Percentiles rank a stretch among this genome's conserved stretches.
Evolutionary conservation across 2,113 vertebrate genomes (phyloP).

Genomic region (Calidris pygmaea): DNA sequence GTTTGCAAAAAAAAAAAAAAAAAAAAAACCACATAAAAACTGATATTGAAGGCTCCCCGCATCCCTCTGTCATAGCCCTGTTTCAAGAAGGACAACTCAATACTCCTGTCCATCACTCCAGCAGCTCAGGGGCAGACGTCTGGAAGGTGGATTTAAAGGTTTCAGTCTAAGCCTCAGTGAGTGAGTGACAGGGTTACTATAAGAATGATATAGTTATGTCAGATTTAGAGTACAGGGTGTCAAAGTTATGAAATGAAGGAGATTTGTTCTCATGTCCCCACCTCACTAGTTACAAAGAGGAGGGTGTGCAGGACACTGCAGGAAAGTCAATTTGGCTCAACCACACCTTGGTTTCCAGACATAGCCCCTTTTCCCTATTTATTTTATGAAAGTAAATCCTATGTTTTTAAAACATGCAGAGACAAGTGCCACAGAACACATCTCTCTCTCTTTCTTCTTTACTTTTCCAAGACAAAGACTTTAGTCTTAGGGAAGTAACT

Average conservation of each 20-base stretch:
- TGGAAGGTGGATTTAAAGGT: constrained; percentile 33
- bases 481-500: background rate
- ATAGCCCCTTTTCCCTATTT: accelerated
- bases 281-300: background rate
- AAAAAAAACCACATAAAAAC: accelerated
- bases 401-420: background rate
- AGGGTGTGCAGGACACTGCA: background rate
- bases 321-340: background rate
- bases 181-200: background rate
- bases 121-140: background rate
- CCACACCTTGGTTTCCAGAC: background rate
- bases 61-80: background rate
- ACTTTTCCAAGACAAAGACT: background rate
- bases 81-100: background rate
- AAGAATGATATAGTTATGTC: background rate
- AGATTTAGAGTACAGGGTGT: background rate
- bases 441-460: background rate
- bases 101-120: background rate
- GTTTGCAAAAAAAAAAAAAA: background rate
- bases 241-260: constrained; percentile 14
- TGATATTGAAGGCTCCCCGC: background rate
- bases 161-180: background rate
- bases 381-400: background rate
- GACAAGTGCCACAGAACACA: background rate
- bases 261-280: background rate